These are phyloP conservation scores for Spilogale gracilis DNA, from an alignment of 2,113 vertebrate species.

Conservation along the genomic window DNA sequence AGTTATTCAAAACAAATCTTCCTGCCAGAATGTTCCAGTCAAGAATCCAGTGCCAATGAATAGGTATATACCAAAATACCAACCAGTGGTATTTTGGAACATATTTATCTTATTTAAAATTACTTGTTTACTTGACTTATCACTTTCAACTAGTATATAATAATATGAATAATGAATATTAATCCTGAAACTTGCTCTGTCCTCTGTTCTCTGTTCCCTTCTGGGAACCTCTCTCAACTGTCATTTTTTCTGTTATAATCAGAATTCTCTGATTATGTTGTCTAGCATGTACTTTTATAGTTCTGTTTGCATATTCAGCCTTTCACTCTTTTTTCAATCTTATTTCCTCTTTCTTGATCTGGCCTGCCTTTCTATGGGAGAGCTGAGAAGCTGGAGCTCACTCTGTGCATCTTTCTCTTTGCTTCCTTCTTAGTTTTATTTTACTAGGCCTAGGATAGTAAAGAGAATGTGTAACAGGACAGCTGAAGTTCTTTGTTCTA, in stretches of 20 bases:
- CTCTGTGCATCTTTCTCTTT: not conserved
- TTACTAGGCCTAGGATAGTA: not conserved
- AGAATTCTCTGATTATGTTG: not conserved
- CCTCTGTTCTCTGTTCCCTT: not conserved
- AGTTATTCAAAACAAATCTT: conserved; percentile 28
- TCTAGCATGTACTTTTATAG: not conserved
- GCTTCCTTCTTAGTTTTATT: conserved; percentile 67
- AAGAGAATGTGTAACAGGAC: not conserved
- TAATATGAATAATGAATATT: not conserved
- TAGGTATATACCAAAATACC: not conserved
- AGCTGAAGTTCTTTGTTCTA: not conserved
- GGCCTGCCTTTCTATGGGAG: conserved; percentile 1
- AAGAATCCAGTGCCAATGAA: not conserved
- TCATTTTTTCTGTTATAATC: not conserved
- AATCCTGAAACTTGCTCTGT: not conserved
- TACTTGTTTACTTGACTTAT: not conserved
- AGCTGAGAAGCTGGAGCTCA: not conserved
- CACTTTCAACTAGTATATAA: not conserved
- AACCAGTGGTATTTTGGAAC: not conserved
- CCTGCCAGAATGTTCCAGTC: not conserved
- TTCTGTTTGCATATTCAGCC: not conserved
- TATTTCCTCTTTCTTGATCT: conserved; percentile 39
- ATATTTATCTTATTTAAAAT: conserved; percentile 8
- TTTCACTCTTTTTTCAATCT: not conserved
- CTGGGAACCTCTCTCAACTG: not conserved